A percentile compares a stretch with the other conserved stretches of the same genome.
phyloP scores from a whole-genome alignment of 2,888 invertebrate genomes.

The Drosophila picticornis region DNA sequence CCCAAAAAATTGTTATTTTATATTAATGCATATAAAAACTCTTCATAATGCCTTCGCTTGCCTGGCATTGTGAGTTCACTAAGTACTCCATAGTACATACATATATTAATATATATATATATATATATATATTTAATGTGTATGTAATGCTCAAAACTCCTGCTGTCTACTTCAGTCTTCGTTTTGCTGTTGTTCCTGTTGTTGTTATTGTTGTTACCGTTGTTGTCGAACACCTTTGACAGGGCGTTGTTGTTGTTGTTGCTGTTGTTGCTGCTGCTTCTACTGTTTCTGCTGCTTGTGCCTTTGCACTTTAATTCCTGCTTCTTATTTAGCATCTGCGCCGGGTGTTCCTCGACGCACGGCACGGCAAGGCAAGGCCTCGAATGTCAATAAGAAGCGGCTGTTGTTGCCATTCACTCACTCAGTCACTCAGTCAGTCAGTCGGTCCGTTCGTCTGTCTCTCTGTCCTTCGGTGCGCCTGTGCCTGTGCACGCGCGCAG shows the following conservation, averaged over 20 bases:
- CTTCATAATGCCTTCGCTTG: constrained; percentile 30
- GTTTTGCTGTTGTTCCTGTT: constrained; percentile 17
- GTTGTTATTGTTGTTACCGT: constrained; percentile 26
- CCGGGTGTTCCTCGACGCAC: constrained; percentile 70
- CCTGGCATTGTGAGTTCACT: constrained; percentile 39
- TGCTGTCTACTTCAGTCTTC: constrained; percentile 15
- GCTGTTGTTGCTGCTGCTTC: background rate
- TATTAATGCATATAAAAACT: constrained; percentile 5
- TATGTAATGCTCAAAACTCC: background rate
- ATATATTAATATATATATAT: background rate
- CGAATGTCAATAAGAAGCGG: constrained; percentile 65
- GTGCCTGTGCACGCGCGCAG: constrained; percentile 66
- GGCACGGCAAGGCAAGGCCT: constrained; percentile 34
- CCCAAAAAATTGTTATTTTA: background rate
- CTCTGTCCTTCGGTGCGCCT: constrained; percentile 13
- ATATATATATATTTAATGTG: background rate
- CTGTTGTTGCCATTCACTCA: constrained; percentile 55
- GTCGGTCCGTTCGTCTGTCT: constrained; percentile 12
- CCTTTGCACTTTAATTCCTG: constrained; percentile 74
- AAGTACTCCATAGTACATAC: constrained; percentile 32
- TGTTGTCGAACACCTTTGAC: constrained; percentile 54
- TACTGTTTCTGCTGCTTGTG: constrained; percentile 31
- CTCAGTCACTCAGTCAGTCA: constrained; percentile 16
- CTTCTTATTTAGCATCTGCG: constrained; percentile 79
- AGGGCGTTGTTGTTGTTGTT: constrained; percentile 19